These are phyloP conservation scores for Drosophila ananassae DNA, from an alignment of 1,140 invertebrate species.

Conservation along the genomic window DNA sequence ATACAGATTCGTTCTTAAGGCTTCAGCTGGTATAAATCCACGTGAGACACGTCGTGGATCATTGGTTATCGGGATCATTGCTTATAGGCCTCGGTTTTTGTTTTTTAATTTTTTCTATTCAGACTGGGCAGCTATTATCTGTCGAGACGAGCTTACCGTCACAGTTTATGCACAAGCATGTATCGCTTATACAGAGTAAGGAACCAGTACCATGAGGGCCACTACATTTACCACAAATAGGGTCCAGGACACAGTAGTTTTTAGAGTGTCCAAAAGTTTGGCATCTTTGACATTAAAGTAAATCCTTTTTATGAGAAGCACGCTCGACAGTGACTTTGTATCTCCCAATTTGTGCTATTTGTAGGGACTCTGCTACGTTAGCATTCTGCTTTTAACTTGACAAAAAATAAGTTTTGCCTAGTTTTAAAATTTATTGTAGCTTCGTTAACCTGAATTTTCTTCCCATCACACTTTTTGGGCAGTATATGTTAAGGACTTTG, in stretches of 20 bases:
- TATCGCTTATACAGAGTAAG: slow-evolving; percentile 3
- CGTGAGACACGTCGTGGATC: too few species aligned
- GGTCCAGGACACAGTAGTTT: slow-evolving; percentile 6
- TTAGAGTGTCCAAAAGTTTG: neutral
- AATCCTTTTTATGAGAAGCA: neutral
- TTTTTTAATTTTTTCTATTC: too few species aligned
- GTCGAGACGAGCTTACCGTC: slow-evolving; percentile 8
- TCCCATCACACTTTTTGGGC: neutral
- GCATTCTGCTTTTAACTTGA: slow-evolving; percentile 5
- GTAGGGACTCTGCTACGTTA: slow-evolving; percentile 9
- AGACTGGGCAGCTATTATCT: neutral
- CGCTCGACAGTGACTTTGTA: slow-evolving; percentile 1
- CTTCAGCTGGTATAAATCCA: too few species aligned
- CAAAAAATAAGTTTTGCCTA: slow-evolving; percentile 14
- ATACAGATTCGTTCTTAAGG: too few species aligned
- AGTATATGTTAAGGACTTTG: slow-evolving; percentile 2
- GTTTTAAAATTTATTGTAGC: slow-evolving; percentile 2
- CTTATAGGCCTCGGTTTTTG: too few species aligned
- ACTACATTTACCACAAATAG: too few species aligned
- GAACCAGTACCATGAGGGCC: slow-evolving; percentile 13
- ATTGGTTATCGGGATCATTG: too few species aligned
- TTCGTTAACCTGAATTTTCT: slow-evolving; percentile 2
- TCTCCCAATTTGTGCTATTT: slow-evolving; percentile 6
- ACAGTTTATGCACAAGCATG: slow-evolving; percentile 9
- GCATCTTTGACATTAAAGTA: neutral